Evolutionary conservation across 2,113 vertebrate species (phyloP).

Genomic region (Poicephalus gulielmi): DNA sequence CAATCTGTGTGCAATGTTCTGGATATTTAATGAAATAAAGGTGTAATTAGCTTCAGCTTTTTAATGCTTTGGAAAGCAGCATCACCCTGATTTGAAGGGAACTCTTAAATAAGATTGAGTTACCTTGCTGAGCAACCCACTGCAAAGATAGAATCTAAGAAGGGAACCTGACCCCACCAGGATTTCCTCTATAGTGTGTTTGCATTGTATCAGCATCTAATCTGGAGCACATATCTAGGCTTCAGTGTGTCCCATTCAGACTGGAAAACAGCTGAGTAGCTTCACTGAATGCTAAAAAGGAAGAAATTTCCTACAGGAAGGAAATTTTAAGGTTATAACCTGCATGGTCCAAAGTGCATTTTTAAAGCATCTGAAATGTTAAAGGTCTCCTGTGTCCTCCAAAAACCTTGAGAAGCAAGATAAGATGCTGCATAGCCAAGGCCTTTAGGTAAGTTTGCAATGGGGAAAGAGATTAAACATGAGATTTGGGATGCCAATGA

Average conservation of each 20-base stretch:
- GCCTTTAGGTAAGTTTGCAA: not conserved
- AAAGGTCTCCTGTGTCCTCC: not conserved
- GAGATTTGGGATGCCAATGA: not conserved
- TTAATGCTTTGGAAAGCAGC: conserved; percentile 29
- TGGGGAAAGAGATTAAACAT: not conserved
- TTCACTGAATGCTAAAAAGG: not conserved
- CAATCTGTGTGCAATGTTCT: not conserved
- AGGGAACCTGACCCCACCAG: conserved; percentile 31
- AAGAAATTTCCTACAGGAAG: conserved; percentile 27
- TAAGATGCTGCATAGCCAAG: not conserved
- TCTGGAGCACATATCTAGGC: conserved; percentile 16
- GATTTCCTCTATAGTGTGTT: conserved; percentile 52
- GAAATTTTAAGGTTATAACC: not conserved
- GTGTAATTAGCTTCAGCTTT: conserved; percentile 24
- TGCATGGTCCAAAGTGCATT: not conserved
- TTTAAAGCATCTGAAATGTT: not conserved
- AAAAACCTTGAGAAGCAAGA: not conserved
- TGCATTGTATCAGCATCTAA: conserved; percentile 34
- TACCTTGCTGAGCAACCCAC: not conserved
- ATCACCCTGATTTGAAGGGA: conserved; percentile 8
- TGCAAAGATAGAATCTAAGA: conserved; percentile 43
- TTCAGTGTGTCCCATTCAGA: not conserved
- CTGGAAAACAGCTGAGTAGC: not conserved
- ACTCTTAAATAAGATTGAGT: conserved; percentile 27
- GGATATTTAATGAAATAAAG: conserved; percentile 34